Conservation (phyloP, 2,113 vertebrate species). For the Myotis brandtii region DNA sequence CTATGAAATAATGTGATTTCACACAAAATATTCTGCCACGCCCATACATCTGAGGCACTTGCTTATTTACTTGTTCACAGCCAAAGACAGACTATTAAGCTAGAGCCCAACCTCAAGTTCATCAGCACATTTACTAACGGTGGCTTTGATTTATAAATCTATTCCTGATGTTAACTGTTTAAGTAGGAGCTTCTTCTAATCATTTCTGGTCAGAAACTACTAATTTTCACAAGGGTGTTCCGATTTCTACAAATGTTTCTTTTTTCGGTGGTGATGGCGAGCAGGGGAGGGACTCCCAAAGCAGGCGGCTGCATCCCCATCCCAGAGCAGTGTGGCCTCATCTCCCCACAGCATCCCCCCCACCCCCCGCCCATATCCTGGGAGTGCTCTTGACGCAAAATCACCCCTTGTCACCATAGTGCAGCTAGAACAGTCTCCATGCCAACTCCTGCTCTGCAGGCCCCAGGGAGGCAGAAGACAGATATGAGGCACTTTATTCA, state of each 20-base stretch:
- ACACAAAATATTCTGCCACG: not conserved
- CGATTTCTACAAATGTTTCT: not conserved
- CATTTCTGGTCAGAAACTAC: not conserved
- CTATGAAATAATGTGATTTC: not conserved
- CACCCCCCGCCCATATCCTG: not conserved
- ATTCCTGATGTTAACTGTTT: not conserved
- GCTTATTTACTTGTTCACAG: not conserved
- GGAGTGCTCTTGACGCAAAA: not conserved
- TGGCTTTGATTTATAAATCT: not conserved
- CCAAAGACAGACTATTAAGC: not conserved
- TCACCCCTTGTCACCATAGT: not conserved
- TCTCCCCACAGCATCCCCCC: accelerated
- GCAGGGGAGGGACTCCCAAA: not conserved
- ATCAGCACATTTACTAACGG: not conserved
- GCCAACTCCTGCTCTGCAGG: not conserved
- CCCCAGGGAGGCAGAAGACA: not conserved
- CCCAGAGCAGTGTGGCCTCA: not conserved
- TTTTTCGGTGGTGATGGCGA: accelerated
- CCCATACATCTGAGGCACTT: not conserved
- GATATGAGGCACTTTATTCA: accelerated
- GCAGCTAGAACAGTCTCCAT: not conserved
- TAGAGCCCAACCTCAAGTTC: not conserved
- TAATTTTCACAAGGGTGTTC: not conserved
- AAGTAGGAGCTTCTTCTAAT: not conserved
- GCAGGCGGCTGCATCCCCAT: not conserved